A percentile compares a stretch with the other conserved stretches of the same genome.
Evolutionary conservation across 2,113 vertebrate species (phyloP).

Genomic region (Myotis lucifugus): DNA sequence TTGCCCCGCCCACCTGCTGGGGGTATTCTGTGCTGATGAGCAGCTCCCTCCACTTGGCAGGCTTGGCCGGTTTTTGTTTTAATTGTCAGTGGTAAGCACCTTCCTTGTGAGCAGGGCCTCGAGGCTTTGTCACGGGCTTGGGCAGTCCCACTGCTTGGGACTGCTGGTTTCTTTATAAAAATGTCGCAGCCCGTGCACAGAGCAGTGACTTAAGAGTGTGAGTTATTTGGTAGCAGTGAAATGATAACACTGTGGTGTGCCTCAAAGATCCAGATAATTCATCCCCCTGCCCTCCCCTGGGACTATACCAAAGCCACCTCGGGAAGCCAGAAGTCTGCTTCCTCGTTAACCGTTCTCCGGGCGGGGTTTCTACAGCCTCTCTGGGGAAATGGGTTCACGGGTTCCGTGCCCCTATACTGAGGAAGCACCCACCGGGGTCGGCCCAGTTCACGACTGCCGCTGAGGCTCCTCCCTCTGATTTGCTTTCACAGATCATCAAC

Average conservation of each 20-base stretch:
- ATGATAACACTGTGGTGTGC: neutral
- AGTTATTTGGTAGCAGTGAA: neutral
- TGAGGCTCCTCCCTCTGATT: neutral
- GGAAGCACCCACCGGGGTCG: neutral
- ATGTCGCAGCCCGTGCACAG: neutral
- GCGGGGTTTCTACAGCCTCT: neutral
- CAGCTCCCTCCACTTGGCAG: neutral
- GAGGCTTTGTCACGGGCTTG: neutral
- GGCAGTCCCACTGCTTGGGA: neutral
- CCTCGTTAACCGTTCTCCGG: neutral
- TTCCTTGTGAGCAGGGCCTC: neutral
- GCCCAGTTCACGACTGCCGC: fast-evolving
- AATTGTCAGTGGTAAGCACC: neutral
- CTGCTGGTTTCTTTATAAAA: neutral
- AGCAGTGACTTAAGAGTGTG: neutral
- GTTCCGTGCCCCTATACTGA: neutral
- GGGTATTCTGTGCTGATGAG: neutral
- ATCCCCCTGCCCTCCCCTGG: too few species aligned
- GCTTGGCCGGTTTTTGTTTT: neutral
- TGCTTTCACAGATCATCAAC: conserved; percentile 94
- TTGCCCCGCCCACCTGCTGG: fast-evolving
- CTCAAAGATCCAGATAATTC: neutral
- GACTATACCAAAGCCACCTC: neutral
- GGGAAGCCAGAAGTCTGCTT: neutral
- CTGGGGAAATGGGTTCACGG: neutral